Conservation (phyloP, 2,113 vertebrate genomes). For the Halcyon senegalensis region DNA sequence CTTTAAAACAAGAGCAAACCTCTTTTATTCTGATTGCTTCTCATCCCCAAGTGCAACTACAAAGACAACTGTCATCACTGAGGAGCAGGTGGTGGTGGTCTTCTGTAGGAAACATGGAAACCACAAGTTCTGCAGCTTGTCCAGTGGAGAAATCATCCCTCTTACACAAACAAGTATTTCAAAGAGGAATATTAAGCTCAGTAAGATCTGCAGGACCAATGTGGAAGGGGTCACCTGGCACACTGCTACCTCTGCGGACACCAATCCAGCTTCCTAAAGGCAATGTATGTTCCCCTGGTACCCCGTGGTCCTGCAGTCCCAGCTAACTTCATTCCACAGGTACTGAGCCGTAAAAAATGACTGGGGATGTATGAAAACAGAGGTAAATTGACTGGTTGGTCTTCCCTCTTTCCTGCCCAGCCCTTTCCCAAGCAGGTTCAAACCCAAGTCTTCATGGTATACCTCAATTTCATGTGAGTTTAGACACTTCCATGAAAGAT, state of each 20-base stretch:
- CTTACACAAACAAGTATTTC: not conserved
- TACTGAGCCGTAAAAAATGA: not conserved
- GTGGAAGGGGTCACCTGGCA: not conserved
- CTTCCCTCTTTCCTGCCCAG: not conserved
- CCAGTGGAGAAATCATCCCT: not conserved
- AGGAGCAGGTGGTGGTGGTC: not conserved
- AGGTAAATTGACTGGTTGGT: not conserved
- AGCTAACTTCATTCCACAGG: not conserved
- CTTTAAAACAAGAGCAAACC: rapidly evolving
- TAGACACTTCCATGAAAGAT: not conserved
- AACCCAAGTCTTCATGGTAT: not conserved
- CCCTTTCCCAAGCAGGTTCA: not conserved
- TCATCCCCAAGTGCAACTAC: not conserved
- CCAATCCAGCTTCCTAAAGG: not conserved
- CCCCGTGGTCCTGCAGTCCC: rapidly evolving
- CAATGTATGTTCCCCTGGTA: not conserved
- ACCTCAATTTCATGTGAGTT: not conserved
- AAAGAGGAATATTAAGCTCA: not conserved
- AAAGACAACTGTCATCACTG: not conserved
- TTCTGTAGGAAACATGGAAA: not conserved
- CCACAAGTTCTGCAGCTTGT: rapidly evolving
- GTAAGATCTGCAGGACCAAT: not conserved
- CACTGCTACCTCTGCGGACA: not conserved
- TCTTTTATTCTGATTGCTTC: not conserved
- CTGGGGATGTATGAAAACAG: not conserved